Percentiles rank a stretch among this genome's conserved stretches.
phyloP scores from a whole-genome alignment of 2,113 vertebrate species.

The Caloenas nicobarica region DNA sequence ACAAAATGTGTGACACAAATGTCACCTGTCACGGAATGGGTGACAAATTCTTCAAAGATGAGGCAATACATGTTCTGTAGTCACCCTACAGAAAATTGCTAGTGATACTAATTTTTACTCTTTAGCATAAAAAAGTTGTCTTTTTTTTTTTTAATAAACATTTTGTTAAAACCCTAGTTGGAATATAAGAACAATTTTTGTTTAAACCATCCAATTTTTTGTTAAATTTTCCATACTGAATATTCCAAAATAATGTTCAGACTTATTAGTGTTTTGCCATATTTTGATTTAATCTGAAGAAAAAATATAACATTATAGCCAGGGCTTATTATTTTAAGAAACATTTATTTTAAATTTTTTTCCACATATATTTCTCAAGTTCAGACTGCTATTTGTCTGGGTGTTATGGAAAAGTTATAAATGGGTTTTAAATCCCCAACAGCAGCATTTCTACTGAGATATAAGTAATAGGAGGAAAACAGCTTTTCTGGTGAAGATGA shows the following conservation, averaged over 20 bases:
- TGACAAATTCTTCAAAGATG: not conserved
- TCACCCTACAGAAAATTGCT: not conserved
- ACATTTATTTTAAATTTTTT: not conserved
- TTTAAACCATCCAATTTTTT: not conserved
- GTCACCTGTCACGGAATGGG: not conserved
- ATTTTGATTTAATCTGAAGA: not conserved
- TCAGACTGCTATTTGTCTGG: not conserved
- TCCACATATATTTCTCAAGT: not conserved
- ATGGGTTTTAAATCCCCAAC: conserved; percentile 6
- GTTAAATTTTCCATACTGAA: not conserved
- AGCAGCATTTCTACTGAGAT: not conserved
- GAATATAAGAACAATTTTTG: not conserved
- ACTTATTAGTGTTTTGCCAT: not conserved
- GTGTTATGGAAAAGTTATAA: not conserved
- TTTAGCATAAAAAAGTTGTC: not conserved
- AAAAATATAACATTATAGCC: not conserved
- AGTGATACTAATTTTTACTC: not conserved
- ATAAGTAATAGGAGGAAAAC: not conserved
- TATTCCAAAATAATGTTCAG: not conserved
- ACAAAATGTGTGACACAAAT: not conserved
- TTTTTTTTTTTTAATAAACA: not conserved
- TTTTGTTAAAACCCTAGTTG: not conserved
- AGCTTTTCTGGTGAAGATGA: conserved; percentile 2
- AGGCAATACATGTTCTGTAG: not conserved
- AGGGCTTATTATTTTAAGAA: not conserved